phyloP scores from a whole-genome alignment of 1,140 invertebrate genomes.

The Asbolus verrucosus region DNA sequence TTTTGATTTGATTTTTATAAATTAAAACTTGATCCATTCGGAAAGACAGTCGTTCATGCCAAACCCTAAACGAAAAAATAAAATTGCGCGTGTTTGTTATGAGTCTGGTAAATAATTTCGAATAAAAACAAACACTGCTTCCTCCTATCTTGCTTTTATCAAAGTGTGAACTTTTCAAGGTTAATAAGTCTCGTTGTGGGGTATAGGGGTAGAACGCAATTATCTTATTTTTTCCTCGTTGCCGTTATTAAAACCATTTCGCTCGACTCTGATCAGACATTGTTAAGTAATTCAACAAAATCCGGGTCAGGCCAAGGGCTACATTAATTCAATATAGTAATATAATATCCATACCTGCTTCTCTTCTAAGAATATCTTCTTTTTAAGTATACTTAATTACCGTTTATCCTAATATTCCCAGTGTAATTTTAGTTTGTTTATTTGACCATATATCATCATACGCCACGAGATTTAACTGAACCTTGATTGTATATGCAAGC shows the following conservation, averaged over 20 bases:
- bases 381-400: no score
- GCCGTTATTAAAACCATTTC: neutral
- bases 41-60: no score
- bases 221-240: neutral
- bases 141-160: conserved; percentile 23
- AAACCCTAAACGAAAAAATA: neutral
- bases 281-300: conserved; percentile 47
- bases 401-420: no score
- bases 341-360: conserved; percentile 36
- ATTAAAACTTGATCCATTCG: no score
- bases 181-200: conserved; percentile 7
- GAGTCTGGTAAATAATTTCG: neutral
- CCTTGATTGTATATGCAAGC: no score
- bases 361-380: conserved; percentile 20
- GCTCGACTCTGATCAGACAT: conserved; percentile 22
- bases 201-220: neutral
- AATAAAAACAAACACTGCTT: conserved; percentile 36
- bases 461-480: no score
- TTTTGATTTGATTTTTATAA: no score
- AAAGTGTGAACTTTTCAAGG: conserved; percentile 41
- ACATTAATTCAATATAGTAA: conserved; percentile 47
- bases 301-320: conserved; percentile 49
- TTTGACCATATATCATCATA: no score
- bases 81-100: neutral
- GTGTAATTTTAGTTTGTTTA: no score